Base-by-base conservation (phyloP, 1,140 invertebrate species). In the Proctacanthus coquilletti region DNA sequence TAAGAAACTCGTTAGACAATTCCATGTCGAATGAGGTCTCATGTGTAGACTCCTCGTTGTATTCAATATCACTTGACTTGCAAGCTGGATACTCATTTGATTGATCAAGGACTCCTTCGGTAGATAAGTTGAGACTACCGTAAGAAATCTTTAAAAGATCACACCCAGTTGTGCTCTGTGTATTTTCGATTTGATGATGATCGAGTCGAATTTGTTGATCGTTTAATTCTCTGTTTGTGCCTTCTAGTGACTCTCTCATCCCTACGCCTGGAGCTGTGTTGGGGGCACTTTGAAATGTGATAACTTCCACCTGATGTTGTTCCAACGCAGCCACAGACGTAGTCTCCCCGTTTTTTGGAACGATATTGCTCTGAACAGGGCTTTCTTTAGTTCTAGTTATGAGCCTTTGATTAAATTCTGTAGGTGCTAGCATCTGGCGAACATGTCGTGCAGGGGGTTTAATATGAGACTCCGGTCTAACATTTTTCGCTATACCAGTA, bases 341-440 rank as follows among this genome's bases (percentile, higher is more conserved):
- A 64, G 50, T 63, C 56, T 51, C 60, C 58, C 47, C 66, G 63
- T 70, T 70, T 68, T 69, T 71, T 70, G 67, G 54, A 57, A 48
- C 36, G 32, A 29, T 21, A 15, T 15, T 38, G 9, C 18, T 27
- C 19, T 19, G 13, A 18, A 31, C 18, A 31, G 14, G 17, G 13
- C 18, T 15, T 31, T 18, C 18, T 21, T 20, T 5, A 35, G 11
- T 19, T 11, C 6, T 21, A 19, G 34, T 13, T 6, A 20, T 15
- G 5, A 32, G 17, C 5, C 18, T 3, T 4, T 19, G 34, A 4
- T 21, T 21, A 19, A 17, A 20, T 20, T 17, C 15, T 4, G 29
- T 17, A 3, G 15, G 34, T n/a, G 3, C 9, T 9, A 19, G 10
- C n/a, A 35, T n/a, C 17, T 20, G 34, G 6, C 18, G 9, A 35